Base-by-base conservation (phyloP, 2,888 invertebrate genomes). In the Leptogaster cylindrica region DNA sequence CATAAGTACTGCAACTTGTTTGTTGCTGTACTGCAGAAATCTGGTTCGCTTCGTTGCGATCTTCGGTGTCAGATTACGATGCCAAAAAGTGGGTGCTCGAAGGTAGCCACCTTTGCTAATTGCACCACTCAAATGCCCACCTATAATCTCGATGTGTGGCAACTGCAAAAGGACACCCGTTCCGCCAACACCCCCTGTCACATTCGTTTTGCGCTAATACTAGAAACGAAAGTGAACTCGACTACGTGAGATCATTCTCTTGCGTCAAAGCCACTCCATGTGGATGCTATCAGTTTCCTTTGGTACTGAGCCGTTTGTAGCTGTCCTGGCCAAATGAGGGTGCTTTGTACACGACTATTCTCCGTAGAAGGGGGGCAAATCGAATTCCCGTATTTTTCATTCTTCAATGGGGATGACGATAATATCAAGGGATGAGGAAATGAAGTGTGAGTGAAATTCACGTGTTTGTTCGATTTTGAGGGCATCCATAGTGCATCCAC, bases 401-500 rank as follows among this genome's bases (percentile, higher is more conserved):
- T 61, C 61, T 61, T 44, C 44, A 31, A 7, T 5, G 41, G 18
- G 61, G 25, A 41, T 18, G 39, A 23, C 16, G 44, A 44, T 27
- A 44, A 28, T 12, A 31, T 25, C 44, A 20, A 8, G 14, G 28
- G 10, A 12, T 16, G 28, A 41, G 16, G 2, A 44, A 61, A 61
- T 41, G 44, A 39, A 41, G 61, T 44, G 27, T 41, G 61, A 61
- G 61, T 44, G 25, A 16, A 44, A 23, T 36, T 25, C 61, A 61
- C 61, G 44, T 61, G 58, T 61, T 61, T 44, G 27, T 36, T 55
- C 36, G 36, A 39, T 36, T 55, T 55, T 55, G 39, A 36, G 55
- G 39, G 55, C 55, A 55, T 55, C 55, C 23, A n/a, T n/a, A 55
- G 55, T 55, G 55, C 55, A 55, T 55, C n/a, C n/a, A n/a, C 36